Conservation (phyloP, 2,113 vertebrate genomes). For the Anolis sagrei region DNA sequence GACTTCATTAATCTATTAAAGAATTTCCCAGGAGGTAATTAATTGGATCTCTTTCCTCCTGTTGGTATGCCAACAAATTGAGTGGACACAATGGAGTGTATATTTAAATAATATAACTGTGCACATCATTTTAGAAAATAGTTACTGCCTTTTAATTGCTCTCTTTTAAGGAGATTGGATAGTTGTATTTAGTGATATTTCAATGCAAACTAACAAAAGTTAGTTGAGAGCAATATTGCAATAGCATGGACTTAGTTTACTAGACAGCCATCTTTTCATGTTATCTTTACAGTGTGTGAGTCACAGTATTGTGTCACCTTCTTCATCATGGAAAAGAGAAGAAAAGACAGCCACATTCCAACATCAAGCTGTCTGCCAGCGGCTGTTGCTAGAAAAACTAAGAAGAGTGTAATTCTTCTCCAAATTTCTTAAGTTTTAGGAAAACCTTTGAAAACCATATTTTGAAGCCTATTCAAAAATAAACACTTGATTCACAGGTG, state of each 20-base stretch:
- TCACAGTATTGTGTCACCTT: neutral
- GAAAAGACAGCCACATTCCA: too few species aligned
- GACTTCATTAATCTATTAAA: slow-evolving; percentile 27
- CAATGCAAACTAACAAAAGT: neutral
- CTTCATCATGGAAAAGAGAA: neutral
- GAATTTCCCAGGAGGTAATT: slow-evolving; percentile 24
- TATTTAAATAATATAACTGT: slow-evolving; percentile 27
- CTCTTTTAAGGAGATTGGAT: neutral
- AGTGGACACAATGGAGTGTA: neutral
- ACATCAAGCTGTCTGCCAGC: too few species aligned
- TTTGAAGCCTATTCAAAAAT: too few species aligned
- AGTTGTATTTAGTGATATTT: neutral
- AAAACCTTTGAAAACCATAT: too few species aligned
- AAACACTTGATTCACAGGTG: too few species aligned
- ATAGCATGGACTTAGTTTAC: neutral
- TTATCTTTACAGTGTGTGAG: neutral
- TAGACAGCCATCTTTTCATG: neutral
- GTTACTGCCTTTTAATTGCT: slow-evolving; percentile 19
- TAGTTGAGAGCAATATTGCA: neutral
- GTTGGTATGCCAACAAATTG: slow-evolving; percentile 29
- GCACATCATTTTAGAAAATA: slow-evolving; percentile 3
- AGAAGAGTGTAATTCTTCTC: too few species aligned
- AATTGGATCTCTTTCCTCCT: neutral
- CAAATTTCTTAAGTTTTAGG: too few species aligned
- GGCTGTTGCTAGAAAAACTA: too few species aligned